These are phyloP conservation scores for Labeo calbasu DNA, from an alignment of 2,797 vertebrate genomes.

Conservation along the genomic window DNA sequence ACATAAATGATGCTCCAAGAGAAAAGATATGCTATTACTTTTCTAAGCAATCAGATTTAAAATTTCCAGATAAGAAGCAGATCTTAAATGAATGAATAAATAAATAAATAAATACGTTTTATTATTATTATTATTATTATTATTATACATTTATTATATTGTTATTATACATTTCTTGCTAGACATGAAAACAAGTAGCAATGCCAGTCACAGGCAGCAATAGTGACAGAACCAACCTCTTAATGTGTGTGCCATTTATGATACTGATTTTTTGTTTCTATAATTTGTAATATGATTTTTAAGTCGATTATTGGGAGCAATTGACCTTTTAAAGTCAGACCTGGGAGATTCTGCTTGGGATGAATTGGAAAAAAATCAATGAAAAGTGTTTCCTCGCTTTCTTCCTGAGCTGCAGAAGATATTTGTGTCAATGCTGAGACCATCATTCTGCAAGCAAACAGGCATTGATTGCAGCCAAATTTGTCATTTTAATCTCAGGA, in stretches of 20 bases:
- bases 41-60: background rate
- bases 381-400: conserved; percentile 11
- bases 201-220: no score
- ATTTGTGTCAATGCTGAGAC: background rate
- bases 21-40: background rate
- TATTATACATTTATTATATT: no score
- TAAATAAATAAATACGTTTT: no score
- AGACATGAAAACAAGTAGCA: no score
- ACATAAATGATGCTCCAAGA: background rate
- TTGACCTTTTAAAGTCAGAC: conserved; percentile 21
- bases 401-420: background rate
- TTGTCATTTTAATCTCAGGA: conserved; percentile 14
- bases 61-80: background rate
- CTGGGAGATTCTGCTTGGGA: background rate
- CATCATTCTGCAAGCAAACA: background rate
- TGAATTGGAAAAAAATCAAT: conserved; percentile 16
- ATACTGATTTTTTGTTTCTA: background rate
- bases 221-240: background rate
- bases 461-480: conserved; percentile 10
- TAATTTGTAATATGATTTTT: conserved; percentile 25
- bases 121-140: no score
- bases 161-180: background rate
- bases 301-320: background rate
- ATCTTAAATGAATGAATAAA: no score
- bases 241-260: background rate